Percentiles rank a stretch among this genome's conserved stretches.
Evolutionary conservation across 2,888 invertebrate genomes (phyloP).

Genomic region (Scaeva pyrastri): DNA sequence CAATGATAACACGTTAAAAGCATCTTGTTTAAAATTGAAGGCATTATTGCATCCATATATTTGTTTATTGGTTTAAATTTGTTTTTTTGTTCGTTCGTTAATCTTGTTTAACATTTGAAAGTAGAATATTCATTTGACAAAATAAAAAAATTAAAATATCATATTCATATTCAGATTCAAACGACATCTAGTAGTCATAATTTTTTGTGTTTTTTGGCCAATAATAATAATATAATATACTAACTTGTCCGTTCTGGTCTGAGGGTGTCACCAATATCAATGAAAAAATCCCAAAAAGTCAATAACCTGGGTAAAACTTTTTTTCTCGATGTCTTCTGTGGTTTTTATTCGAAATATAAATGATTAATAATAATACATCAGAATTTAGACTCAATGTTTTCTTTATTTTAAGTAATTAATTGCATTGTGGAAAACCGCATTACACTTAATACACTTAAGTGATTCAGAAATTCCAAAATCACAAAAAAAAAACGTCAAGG

Average conservation of each 20-base stretch:
- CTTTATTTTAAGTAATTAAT: background rate
- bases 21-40: conserved; percentile 28
- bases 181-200: conserved; percentile 22
- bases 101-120: conserved; percentile 16
- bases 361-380: conserved; percentile 11
- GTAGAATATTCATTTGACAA: background rate
- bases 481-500: conserved; percentile 12
- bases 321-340: background rate
- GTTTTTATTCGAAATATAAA: background rate
- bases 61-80: background rate
- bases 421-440: background rate
- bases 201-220: background rate
- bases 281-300: conserved; percentile 20
- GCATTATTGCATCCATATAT: conserved; percentile 26
- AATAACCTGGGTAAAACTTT: conserved; percentile 3
- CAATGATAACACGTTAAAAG: conserved; percentile 54
- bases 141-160: background rate
- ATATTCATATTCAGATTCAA: conserved; percentile 27
- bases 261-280: background rate
- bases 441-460: background rate
- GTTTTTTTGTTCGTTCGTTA: background rate
- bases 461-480: conserved; percentile 7
- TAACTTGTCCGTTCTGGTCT: background rate
- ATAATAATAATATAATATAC: background rate
- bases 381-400: background rate